These are phyloP conservation scores for Gnathonemus echidnorhynchus DNA, from an alignment of 2,113 vertebrate genomes.

Conservation along the genomic window DNA sequence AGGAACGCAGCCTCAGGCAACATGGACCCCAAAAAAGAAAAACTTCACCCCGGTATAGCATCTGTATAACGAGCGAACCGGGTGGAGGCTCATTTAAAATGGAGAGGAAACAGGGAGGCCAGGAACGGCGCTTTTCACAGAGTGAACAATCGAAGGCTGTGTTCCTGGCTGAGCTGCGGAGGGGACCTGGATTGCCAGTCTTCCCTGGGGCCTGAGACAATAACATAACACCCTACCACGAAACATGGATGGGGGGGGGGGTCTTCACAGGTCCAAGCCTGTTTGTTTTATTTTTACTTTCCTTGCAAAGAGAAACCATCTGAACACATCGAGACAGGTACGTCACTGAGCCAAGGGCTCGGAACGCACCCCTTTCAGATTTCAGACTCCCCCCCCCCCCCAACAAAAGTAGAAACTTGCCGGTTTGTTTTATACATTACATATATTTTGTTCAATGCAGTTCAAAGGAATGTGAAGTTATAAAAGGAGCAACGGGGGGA, in stretches of 20 bases:
- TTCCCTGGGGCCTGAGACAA: slow-evolving; percentile 12
- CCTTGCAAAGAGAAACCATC: not conserved
- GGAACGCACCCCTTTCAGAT: not conserved
- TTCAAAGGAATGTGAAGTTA: not conserved
- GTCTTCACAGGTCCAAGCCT: not conserved
- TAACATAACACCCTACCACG: not conserved
- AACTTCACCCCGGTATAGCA: not conserved
- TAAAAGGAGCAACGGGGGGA: not conserved
- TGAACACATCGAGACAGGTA: not conserved
- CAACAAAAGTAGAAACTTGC: not conserved
- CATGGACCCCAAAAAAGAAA: not conserved
- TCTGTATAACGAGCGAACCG: not conserved
- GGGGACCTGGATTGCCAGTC: no score
- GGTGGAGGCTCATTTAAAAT: not conserved
- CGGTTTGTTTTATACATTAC: not conserved
- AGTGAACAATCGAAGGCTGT: not conserved
- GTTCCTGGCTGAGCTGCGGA: not conserved
- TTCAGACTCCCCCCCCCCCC: not conserved
- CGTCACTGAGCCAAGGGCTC: not conserved
- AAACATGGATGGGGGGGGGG: not conserved
- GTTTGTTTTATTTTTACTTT: slow-evolving; percentile 11
- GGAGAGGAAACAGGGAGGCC: not conserved
- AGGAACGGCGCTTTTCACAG: not conserved
- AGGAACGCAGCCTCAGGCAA: not conserved
- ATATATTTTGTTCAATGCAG: not conserved